Conservation (phyloP, 2,113 vertebrate species). For the Pangasianodon hypophthalmus region DNA sequence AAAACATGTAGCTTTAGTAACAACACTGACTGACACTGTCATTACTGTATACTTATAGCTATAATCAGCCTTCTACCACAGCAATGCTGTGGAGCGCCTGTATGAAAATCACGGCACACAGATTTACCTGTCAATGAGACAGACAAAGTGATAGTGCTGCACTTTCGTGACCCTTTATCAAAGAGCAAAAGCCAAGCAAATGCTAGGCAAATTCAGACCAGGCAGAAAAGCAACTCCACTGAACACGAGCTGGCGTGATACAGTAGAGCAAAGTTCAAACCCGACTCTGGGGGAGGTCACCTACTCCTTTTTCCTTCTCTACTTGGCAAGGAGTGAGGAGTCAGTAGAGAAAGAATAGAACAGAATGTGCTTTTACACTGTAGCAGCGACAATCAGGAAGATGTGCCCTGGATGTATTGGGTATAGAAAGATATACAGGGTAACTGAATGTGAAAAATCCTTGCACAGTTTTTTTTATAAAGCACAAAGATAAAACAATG, state of each 20-base stretch:
- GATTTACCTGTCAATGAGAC: slow-evolving; percentile 37
- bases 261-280: slow-evolving; percentile 40
- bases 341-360: neutral
- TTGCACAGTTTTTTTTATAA: neutral
- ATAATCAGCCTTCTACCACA: neutral
- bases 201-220: slow-evolving; percentile 46
- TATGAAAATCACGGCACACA: slow-evolving; percentile 40
- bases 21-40: neutral
- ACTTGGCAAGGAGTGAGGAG: neutral
- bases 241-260: slow-evolving; percentile 19
- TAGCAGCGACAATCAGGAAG: neutral
- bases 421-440: neutral
- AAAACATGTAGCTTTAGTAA: neutral
- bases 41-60: neutral
- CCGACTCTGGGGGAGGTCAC: neutral
- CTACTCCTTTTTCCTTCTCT: slow-evolving; percentile 33
- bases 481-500: neutral
- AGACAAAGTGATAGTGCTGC: slow-evolving; percentile 1
- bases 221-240: slow-evolving; percentile 25
- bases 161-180: neutral
- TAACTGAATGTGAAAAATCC: neutral
- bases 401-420: too few species aligned
- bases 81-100: neutral
- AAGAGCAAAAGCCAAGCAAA: slow-evolving; percentile 34
- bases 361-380: neutral